Conservation (phyloP, 2,113 vertebrate species). For the Ciconia boyciana region DNA sequence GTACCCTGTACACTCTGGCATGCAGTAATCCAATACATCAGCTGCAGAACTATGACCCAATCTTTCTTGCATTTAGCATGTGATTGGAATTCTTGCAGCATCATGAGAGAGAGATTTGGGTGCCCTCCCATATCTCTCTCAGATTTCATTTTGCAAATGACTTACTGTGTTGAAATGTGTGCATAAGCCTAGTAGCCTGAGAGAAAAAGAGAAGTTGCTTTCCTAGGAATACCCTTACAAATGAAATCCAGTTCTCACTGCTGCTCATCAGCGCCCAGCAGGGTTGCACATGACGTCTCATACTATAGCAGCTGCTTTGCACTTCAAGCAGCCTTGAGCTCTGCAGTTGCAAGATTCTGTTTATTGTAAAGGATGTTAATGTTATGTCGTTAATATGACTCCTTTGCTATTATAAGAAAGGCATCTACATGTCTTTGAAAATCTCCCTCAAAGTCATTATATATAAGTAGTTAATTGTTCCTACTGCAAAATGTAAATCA, state of each 20-base stretch:
- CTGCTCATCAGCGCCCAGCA: not conserved
- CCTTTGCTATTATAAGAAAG: not conserved
- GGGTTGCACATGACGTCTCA: not conserved
- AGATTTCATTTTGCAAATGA: not conserved
- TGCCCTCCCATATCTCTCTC: not conserved
- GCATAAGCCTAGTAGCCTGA: not conserved
- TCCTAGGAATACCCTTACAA: not conserved
- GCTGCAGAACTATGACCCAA: not conserved
- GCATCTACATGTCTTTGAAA: not conserved
- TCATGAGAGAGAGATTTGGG: not conserved
- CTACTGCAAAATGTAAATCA: not conserved
- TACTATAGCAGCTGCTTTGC: not conserved
- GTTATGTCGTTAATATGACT: not conserved
- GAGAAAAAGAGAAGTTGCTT: not conserved
- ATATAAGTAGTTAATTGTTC: not conserved
- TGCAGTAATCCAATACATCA: not conserved
- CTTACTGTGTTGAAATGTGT: not conserved
- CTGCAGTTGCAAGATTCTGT: not conserved
- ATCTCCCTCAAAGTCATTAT: not conserved
- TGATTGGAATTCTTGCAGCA: not conserved
- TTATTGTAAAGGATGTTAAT: not conserved
- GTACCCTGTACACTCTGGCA: not conserved
- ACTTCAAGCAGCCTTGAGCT: not conserved
- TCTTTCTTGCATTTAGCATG: not conserved
- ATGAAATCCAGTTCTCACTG: not conserved